These are phyloP conservation scores for Ostrea denselamellosa DNA, from an alignment of 1,140 invertebrate species.

Conservation along the genomic window DNA sequence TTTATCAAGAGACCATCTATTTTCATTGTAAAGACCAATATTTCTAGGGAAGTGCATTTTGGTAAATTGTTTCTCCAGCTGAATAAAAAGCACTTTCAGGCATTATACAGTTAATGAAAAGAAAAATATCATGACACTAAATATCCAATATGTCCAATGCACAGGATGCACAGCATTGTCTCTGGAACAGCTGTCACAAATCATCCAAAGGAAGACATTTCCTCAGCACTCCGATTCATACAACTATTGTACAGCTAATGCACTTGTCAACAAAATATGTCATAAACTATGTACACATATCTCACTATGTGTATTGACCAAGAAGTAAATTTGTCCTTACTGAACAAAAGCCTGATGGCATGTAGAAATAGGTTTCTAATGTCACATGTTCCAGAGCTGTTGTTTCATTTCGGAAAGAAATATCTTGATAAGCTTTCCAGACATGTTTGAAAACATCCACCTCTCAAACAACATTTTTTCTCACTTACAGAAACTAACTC, in stretches of 20 bases:
- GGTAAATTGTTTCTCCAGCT: not conserved
- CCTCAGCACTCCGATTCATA: not conserved
- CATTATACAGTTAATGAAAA: slow-evolving; percentile 37
- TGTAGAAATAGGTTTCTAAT: slow-evolving; percentile 9
- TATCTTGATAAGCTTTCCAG: not conserved
- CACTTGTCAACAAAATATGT: slow-evolving; percentile 27
- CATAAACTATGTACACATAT: slow-evolving; percentile 27
- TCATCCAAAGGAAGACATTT: slow-evolving; percentile 8
- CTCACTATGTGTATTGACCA: slow-evolving; percentile 33
- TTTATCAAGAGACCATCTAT: slow-evolving; percentile 30
- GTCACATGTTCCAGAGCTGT: not conserved
- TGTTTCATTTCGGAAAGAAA: not conserved
- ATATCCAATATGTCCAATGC: slow-evolving; percentile 10
- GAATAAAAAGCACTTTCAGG: slow-evolving; percentile 30
- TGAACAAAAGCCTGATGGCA: slow-evolving; percentile 5
- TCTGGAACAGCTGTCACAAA: slow-evolving; percentile 15
- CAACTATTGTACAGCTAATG: slow-evolving; percentile 21
- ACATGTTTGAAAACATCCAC: slow-evolving; percentile 37
- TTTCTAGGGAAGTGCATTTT: slow-evolving; percentile 24
- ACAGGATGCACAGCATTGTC: slow-evolving; percentile 16
- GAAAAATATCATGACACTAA: slow-evolving; percentile 25
- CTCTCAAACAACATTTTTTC: not conserved
- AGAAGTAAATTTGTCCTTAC: slow-evolving; percentile 2
- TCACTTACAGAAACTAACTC: slow-evolving; percentile 32
- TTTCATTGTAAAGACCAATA: slow-evolving; percentile 13